Evolutionary conservation across 2,888 invertebrate genomes (phyloP).

Genomic region (Epistrophe grossulariae): DNA sequence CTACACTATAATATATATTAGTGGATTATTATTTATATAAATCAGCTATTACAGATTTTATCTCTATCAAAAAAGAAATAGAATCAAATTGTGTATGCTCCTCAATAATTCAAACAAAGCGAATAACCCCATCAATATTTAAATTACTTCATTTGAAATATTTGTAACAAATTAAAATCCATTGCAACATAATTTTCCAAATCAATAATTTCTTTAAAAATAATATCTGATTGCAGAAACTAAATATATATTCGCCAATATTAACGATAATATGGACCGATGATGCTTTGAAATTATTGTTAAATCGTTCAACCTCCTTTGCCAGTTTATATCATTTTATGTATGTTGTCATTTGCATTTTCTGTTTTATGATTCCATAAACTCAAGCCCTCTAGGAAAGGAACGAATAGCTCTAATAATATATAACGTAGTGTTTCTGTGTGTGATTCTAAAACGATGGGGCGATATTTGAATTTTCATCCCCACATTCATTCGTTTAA

Average conservation of each 20-base stretch:
- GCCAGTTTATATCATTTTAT: conserved; percentile 8
- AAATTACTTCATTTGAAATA: not conserved
- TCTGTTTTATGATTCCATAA: conserved; percentile 28
- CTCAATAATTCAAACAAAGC: too few relatives aligned
- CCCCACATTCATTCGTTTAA: conserved; percentile 52
- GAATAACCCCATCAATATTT: too few relatives aligned
- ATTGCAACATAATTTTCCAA: not conserved
- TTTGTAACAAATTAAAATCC: not conserved
- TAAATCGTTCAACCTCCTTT: not conserved
- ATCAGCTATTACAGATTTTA: too few relatives aligned
- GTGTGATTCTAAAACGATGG: conserved; percentile 16
- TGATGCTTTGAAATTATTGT: conserved; percentile 10
- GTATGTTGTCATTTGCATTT: conserved; percentile 45
- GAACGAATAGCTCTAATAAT: not conserved
- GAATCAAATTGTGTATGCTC: too few relatives aligned
- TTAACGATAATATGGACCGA: not conserved
- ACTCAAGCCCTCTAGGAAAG: not conserved
- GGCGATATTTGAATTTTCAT: conserved; percentile 36
- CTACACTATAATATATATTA: too few relatives aligned
- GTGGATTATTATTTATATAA: too few relatives aligned
- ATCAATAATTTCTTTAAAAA: not conserved
- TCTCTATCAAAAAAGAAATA: too few relatives aligned
- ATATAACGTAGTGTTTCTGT: not conserved
- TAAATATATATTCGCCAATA: not conserved
- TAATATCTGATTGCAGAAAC: not conserved